Conservation (phyloP, 37 sponge, comb jelly and placozoan species). For the Corticium candelabrum region DNA sequence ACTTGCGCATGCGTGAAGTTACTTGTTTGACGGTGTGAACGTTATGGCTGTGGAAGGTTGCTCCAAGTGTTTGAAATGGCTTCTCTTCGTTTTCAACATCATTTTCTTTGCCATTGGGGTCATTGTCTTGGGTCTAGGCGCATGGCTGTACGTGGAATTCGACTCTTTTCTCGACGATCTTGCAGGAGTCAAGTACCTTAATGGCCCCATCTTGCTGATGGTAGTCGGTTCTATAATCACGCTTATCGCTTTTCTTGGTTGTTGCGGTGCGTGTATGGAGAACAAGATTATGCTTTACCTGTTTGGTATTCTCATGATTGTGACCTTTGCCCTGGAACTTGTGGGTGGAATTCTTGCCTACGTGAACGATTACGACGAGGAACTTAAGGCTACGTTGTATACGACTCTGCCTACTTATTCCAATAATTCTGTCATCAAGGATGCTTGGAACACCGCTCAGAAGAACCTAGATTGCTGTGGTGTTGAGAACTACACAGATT, state of each 20-base stretch:
- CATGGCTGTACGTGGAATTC: neutral
- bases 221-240: neutral
- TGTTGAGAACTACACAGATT: neutral
- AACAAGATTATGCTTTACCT: neutral
- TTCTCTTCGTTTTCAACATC: neutral
- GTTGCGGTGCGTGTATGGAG: neutral
- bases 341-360: neutral
- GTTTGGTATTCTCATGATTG: neutral
- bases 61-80: neutral
- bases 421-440: neutral
- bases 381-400: neutral
- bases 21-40: neutral
- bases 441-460: neutral
- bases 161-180: neutral
- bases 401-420: neutral
- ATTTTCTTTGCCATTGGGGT: neutral
- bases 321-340: neutral
- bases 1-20: neutral
- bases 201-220: neutral
- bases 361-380: neutral
- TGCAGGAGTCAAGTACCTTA: neutral
- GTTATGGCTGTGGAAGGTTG: neutral
- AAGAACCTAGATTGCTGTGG: neutral
- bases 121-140: neutral
- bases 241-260: neutral